phyloP scores from a whole-genome alignment of 2,888 invertebrate genomes.

The Heliconius erato region DNA sequence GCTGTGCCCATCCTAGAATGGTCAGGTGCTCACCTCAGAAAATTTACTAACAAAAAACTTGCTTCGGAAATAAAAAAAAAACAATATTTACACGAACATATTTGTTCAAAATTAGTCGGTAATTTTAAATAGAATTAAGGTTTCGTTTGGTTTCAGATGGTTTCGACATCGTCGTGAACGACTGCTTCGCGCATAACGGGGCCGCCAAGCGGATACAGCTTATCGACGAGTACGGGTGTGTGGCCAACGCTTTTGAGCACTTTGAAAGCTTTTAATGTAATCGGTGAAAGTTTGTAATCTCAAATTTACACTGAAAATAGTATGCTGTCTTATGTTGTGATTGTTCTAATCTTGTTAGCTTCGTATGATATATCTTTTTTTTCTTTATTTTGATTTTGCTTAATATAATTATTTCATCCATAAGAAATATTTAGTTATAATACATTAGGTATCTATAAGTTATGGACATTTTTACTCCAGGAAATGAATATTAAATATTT shows the following conservation, averaged over 20 bases:
- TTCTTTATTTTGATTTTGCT: background rate
- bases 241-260: constrained; percentile 27
- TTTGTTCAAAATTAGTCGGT: constrained; percentile 44
- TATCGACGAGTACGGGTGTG: constrained; percentile 95
- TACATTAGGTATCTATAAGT: too few relatives aligned
- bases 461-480: too few relatives aligned
- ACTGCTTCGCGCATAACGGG: constrained; percentile 97
- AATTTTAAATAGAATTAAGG: constrained; percentile 39
- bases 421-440: too few relatives aligned
- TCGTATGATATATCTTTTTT: background rate
- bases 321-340: background rate
- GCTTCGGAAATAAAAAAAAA: too few relatives aligned
- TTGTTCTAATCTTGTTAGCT: background rate
- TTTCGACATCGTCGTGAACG: constrained; percentile 97
- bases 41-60: too few relatives aligned
- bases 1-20: too few relatives aligned
- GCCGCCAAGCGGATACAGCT: constrained; percentile 96
- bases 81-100: too few relatives aligned
- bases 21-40: too few relatives aligned
- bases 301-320: constrained; percentile 7
- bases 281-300: constrained; percentile 8
- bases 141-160: constrained; percentile 88
- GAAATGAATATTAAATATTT: too few relatives aligned
- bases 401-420: background rate
- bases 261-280: constrained; percentile 29